These are phyloP conservation scores for Nephrotoma appendiculata DNA, from an alignment of 2,888 invertebrate species.

Conservation along the genomic window DNA sequence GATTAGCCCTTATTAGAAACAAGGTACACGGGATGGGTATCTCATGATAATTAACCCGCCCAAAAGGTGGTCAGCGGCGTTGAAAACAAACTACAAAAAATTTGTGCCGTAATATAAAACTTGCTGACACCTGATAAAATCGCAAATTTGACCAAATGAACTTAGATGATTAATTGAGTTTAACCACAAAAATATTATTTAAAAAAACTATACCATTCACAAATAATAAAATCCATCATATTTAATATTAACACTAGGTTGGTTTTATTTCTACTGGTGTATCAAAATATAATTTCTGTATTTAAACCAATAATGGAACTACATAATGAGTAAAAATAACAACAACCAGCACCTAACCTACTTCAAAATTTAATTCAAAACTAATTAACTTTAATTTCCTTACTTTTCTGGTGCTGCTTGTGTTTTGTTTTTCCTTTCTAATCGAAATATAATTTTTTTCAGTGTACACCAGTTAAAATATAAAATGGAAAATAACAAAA, in stretches of 20 bases:
- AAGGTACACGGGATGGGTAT: too few relatives aligned
- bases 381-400: background rate
- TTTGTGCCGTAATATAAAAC: background rate
- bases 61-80: too few relatives aligned
- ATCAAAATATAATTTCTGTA: background rate
- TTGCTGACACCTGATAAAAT: background rate
- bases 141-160: background rate
- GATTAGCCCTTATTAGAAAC: too few relatives aligned
- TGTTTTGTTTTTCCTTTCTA: background rate
- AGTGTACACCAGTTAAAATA: background rate
- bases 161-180: background rate
- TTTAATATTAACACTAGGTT: background rate
- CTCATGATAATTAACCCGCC: too few relatives aligned
- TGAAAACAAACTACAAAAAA: too few relatives aligned
- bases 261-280: background rate
- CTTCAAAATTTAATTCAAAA: background rate
- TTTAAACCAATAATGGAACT: background rate
- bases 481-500: background rate
- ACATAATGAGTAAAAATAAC: background rate
- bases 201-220: background rate
- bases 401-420: background rate
- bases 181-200: background rate
- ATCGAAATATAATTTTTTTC: background rate
- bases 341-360: background rate
- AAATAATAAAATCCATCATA: background rate